Evolutionary conservation across 2,797 vertebrate genomes (phyloP), one percentile per base, ranked within the genome.

Genomic region (Triplophysa yarkandensis): DNA sequence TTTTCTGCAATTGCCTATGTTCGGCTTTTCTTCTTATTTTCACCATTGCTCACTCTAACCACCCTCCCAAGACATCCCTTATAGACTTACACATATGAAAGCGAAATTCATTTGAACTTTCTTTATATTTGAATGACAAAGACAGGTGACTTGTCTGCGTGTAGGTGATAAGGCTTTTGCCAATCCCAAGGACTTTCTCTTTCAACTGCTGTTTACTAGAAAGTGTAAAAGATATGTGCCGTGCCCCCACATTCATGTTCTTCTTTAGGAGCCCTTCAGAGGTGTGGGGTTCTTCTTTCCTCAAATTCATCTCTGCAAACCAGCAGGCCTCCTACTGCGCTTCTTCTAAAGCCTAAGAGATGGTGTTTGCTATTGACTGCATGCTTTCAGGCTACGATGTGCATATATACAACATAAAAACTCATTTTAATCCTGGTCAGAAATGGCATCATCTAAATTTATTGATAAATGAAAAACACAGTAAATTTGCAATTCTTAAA

Each of bases 71-170:
- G 43, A 62, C 43, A 36, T 62, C 23, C 44, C 3, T 43, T 65
- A 23, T 32, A 65, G 36, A 66, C 65, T 52, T 76, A 32, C 55
- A 28, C 60, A 70, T 21, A 50, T 34, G 25, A 46, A 74, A 69
- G 36, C 11, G 7, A 58, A 50, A 65, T 67, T 65, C 25, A 34
- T 64, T 68, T 48, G 4, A 64, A 73, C 28, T 27, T 72, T 69
- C 74, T 64, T 81, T 82, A 83, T 82, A 34, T 77, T 86, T 85
- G 87, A 90, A 78, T 71, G 55, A 80, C 82, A 79, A 77, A 72
- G 83, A 86, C 90, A 89, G 88, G 88, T 90, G 88, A 89, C 82
- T 16, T 3, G 83, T 76, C 88, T 92, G 88, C 78, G 61, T 48
- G 58, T 57, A 64, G 85, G 76, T 60, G 89, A 91, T 92, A 90